Conservation (phyloP, 2,113 vertebrate genomes). For the Neomonachus schauinslandi region DNA sequence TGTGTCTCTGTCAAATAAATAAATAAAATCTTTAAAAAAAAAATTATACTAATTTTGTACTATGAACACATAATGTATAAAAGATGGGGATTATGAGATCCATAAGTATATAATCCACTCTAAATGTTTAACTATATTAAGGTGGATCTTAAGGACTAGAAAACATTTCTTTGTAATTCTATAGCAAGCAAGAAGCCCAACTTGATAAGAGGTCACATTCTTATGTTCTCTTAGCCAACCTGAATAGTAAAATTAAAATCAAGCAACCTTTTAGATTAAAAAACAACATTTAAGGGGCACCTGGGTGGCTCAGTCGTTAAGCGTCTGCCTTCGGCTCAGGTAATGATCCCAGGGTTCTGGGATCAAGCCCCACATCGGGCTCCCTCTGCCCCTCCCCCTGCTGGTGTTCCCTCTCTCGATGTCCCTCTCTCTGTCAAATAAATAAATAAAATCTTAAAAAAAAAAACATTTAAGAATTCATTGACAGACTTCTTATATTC, state of each 20-base stretch:
- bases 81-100: neutral
- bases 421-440: too few relatives aligned
- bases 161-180: neutral
- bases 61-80: neutral
- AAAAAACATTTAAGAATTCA: neutral
- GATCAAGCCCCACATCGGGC: too few relatives aligned
- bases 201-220: neutral
- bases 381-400: too few relatives aligned
- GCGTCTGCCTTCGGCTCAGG: too few relatives aligned
- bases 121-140: neutral
- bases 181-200: neutral
- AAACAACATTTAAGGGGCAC: neutral
- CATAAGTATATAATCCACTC: neutral
- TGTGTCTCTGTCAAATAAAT: too few relatives aligned
- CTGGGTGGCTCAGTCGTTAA: too few relatives aligned
- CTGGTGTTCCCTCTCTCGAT: too few relatives aligned
- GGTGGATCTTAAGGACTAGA: neutral
- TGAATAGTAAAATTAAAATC: neutral
- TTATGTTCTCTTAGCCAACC: neutral
- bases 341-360: too few relatives aligned
- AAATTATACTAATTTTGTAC: neutral
- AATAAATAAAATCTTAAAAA: too few relatives aligned
- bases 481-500: neutral
- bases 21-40: too few relatives aligned
- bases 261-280: neutral